Base-by-base conservation (phyloP, 2,888 invertebrate genomes). In the Zaprionus obscuricornis region DNA sequence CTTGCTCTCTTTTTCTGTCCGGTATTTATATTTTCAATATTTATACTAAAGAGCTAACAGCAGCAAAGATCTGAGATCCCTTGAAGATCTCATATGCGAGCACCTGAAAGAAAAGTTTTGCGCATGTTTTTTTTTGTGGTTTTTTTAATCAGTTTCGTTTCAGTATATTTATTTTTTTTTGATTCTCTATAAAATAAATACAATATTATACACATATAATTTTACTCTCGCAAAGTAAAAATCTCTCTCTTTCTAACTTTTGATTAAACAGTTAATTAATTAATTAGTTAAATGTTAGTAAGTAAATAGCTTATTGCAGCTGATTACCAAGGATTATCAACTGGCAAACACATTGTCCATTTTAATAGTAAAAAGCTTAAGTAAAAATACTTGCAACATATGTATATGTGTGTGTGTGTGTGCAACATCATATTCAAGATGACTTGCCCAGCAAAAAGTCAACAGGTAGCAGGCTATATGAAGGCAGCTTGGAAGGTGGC, bases 381-480 rank as follows among this genome's bases (percentile, higher is more conserved):
- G 63, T 58, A 66, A 66, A 63, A 47, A 64, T 56, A 46, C 49
- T 34, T 39, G 52, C 49, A 69, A 49, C 36, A 68, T 47, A 54
- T 51, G 45, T 31, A 55, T 24, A 46, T 51, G n/a, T n/a, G n/a
- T n/a, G n/a, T n/a, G n/a, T n/a, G n/a, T n/a, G n/a, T n/a, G n/a
- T n/a, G n/a, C n/a, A n/a, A 67, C 11, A 50, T n/a, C 11, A 11
- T 11, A 17, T 20, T 8, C 29, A 46, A 51, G 33, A 22, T 43
- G 55, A 56, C 46, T 54, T 74, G 67, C 75, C 56, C 75, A 42
- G 52, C 68, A 62, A 56, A 26, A 36, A 39, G 10, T 59, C 72
- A 71, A 75, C 73, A 84, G 60, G 76, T 73, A n/a, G n/a, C n/a
- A n/a, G n/a, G n/a, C n/a, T n/a, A n/a, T n/a, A n/a, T n/a, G n/a